These are phyloP conservation scores for Ascidia mentula DNA, from an alignment of 23 tunicate species.

Conservation along the genomic window DNA sequence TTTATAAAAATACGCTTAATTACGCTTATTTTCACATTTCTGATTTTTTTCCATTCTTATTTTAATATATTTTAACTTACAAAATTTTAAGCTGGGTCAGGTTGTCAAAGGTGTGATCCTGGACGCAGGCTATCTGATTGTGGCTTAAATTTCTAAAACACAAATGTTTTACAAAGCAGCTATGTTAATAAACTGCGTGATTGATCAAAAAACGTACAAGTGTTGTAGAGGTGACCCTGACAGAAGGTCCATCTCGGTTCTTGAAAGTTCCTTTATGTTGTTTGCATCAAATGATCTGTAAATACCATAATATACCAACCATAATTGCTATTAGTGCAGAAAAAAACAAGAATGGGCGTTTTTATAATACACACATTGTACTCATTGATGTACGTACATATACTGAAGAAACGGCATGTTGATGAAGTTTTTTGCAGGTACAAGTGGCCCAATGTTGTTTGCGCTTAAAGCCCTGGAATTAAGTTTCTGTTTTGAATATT, in stretches of 20 bases:
- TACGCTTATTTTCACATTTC: background rate
- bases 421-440: slow-evolving; percentile 19
- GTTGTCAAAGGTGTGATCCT: slow-evolving; percentile 25
- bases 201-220: slow-evolving; percentile 12
- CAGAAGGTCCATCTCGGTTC: slow-evolving; percentile 22
- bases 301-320: too few species aligned
- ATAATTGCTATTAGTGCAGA: too few species aligned
- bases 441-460: slow-evolving; percentile 27
- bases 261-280: slow-evolving; percentile 8
- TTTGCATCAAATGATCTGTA: slow-evolving; percentile 36
- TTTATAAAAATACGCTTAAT: background rate
- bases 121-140: slow-evolving; percentile 23
- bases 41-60: background rate
- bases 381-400: slow-evolving; percentile 28
- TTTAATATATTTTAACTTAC: background rate
- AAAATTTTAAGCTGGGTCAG: slow-evolving; percentile 14
- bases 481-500: too few species aligned
- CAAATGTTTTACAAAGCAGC: too few species aligned
- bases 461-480: slow-evolving; percentile 23
- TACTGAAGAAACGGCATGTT: slow-evolving; percentile 23
- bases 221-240: slow-evolving; percentile 22
- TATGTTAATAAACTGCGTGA: background rate
- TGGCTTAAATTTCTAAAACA: slow-evolving; percentile 27
- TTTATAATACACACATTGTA: too few species aligned
- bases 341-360: background rate